Evolutionary conservation across 1,140 invertebrate species (phyloP).

Genomic region (Halictus rubicundus): DNA sequence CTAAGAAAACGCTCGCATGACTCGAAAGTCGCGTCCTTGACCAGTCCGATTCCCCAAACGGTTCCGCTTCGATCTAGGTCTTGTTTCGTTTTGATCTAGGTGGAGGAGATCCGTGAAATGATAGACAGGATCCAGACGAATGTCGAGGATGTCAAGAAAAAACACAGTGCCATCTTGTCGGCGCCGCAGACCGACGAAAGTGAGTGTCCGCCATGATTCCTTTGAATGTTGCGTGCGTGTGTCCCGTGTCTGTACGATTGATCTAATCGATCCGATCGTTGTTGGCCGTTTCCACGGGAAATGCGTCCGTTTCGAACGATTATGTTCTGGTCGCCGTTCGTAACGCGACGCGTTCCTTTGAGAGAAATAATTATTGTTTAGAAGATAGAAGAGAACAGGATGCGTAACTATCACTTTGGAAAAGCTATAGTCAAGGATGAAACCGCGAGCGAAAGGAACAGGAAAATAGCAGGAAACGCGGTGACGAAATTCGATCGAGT

Average conservation of each 20-base stretch:
- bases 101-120: constrained; percentile 99
- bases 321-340: constrained; percentile 15
- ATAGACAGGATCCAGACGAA: constrained; percentile 99
- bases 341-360: constrained; percentile 17
- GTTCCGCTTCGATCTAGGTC: too few species aligned
- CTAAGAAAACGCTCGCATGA: too few species aligned
- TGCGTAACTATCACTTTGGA: too few species aligned
- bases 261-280: too few species aligned
- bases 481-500: too few species aligned
- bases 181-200: constrained; percentile 99
- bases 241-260: not conserved
- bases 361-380: too few species aligned
- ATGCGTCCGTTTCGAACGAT: constrained; percentile 19
- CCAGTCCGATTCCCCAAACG: too few species aligned
- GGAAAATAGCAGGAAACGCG: too few species aligned
- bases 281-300: not conserved
- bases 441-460: too few species aligned
- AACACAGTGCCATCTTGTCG: constrained; percentile 98
- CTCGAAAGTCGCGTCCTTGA: too few species aligned
- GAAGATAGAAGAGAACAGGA: too few species aligned
- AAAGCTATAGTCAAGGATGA: too few species aligned
- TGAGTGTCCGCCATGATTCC: constrained; percentile 82
- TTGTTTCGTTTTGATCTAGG: constrained; percentile 80
- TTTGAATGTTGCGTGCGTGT: not conserved
- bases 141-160: constrained; percentile 99